Conservation (phyloP, 2,888 invertebrate species). For the Calliphora vomitoria region DNA sequence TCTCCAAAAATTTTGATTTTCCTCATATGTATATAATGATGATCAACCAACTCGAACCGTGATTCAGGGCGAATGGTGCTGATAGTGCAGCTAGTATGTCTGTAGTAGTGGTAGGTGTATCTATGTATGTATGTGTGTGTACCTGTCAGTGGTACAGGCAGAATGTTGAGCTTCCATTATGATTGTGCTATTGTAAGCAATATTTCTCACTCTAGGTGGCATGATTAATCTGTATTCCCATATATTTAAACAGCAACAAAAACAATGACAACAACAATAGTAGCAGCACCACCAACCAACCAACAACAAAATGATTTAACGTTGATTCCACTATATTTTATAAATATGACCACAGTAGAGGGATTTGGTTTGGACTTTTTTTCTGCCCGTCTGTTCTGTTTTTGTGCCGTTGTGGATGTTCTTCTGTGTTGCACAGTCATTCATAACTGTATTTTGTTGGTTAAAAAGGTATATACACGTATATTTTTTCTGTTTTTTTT, state of each 20-base stretch:
- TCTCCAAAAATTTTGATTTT: no score
- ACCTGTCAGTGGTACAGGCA: slow-evolving; percentile 35
- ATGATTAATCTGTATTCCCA: slow-evolving; percentile 74
- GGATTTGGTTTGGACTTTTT: slow-evolving; percentile 57
- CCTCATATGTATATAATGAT: slow-evolving; percentile 27
- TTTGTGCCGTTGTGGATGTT: slow-evolving; percentile 13
- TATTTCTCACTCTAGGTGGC: slow-evolving; percentile 77
- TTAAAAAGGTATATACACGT: not conserved
- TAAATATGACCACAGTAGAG: slow-evolving; percentile 46
- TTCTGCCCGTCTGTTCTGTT: slow-evolving; percentile 18
- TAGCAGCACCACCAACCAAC: not conserved
- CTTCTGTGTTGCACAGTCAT: not conserved
- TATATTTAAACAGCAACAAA: slow-evolving; percentile 53
- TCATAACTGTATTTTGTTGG: slow-evolving; percentile 50
- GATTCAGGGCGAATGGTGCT: slow-evolving; percentile 8
- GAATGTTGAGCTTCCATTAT: slow-evolving; percentile 52
- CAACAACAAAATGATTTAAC: slow-evolving; percentile 49
- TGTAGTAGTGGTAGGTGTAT: not conserved
- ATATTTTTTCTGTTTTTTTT: not conserved
- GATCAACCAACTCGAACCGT: slow-evolving; percentile 52
- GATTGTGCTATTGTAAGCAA: slow-evolving; percentile 71
- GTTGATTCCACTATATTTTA: slow-evolving; percentile 54
- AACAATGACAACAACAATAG: slow-evolving; percentile 39
- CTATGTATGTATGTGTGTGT: not conserved
- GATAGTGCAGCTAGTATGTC: slow-evolving; percentile 34